phyloP scores from a whole-genome alignment of 2,113 vertebrate species.

The Etheostoma cragini region DNA sequence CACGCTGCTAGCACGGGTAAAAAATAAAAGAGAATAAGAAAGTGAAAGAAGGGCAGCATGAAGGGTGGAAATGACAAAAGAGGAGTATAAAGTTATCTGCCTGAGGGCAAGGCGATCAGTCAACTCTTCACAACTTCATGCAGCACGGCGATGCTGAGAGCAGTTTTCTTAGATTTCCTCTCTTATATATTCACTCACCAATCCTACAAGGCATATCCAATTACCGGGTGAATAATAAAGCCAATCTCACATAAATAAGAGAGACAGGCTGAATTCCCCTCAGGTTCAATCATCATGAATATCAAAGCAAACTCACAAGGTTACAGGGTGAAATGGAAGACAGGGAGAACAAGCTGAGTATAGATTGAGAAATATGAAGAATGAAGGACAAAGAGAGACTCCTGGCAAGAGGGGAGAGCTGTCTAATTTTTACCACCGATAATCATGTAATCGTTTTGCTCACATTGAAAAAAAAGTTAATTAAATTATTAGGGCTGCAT shows the following conservation, averaged over 20 bases:
- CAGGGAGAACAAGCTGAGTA: constrained; percentile 20
- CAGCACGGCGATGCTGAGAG: constrained; percentile 15
- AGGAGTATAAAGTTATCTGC: not conserved
- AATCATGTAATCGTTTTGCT: constrained; percentile 64
- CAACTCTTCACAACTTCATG: constrained; percentile 48
- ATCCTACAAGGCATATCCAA: constrained; percentile 74
- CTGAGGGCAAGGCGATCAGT: constrained; percentile 46
- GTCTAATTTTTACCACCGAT: constrained; percentile 50
- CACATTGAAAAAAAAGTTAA: constrained; percentile 65
- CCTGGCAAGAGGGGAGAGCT: constrained; percentile 33
- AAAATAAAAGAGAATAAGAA: not conserved
- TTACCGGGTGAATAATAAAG: constrained; percentile 75
- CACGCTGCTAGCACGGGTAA: not conserved
- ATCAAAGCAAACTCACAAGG: constrained; percentile 76
- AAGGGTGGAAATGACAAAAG: constrained; percentile 31
- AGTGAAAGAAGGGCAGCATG: not conserved
- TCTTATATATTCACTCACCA: constrained; percentile 44
- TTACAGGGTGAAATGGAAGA: constrained; percentile 45
- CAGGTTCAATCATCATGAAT: constrained; percentile 76
- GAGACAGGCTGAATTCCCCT: constrained; percentile 71
- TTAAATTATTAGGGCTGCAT: constrained; percentile 39
- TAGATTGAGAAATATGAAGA: constrained; percentile 42
- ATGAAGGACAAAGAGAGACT: constrained; percentile 52
- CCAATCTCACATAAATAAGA: constrained; percentile 76
- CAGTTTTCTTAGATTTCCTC: constrained; percentile 48